Evolutionary conservation across 2,113 vertebrate species (phyloP).

Genomic region (Indri indri): DNA sequence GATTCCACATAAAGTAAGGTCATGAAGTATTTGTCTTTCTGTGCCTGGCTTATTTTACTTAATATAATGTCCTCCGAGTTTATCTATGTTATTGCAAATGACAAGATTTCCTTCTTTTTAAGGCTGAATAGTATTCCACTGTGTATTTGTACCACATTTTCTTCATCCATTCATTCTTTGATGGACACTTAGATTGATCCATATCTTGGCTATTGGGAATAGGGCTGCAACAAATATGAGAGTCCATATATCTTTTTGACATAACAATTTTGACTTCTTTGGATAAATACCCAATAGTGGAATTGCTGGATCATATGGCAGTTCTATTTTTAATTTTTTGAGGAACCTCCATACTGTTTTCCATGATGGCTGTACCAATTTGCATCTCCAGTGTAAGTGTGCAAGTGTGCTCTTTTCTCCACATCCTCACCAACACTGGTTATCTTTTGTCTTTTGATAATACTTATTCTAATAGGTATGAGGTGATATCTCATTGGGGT

Average conservation of each 20-base stretch:
- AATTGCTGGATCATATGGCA: neutral
- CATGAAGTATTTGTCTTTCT: neutral
- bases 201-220: neutral
- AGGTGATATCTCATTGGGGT: neutral
- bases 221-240: no score
- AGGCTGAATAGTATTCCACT: neutral
- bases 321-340: neutral
- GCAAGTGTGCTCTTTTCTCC: neutral
- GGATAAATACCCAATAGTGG: neutral
- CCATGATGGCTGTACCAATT: neutral
- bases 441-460: neutral
- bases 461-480: neutral
- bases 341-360: neutral
- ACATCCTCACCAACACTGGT: neutral
- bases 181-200: neutral
- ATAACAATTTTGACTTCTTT: neutral
- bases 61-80: neutral
- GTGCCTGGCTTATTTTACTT: neutral
- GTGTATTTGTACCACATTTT: neutral
- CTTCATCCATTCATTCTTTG: neutral
- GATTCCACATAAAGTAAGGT: neutral
- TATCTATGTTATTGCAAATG: neutral
- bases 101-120: neutral
- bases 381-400: neutral
- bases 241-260: neutral